Percentiles rank a stretch among this genome's conserved stretches.
These are phyloP conservation scores for Rhizoglyphus robini DNA, from an alignment of 1,140 invertebrate species.

Conservation along the genomic window DNA sequence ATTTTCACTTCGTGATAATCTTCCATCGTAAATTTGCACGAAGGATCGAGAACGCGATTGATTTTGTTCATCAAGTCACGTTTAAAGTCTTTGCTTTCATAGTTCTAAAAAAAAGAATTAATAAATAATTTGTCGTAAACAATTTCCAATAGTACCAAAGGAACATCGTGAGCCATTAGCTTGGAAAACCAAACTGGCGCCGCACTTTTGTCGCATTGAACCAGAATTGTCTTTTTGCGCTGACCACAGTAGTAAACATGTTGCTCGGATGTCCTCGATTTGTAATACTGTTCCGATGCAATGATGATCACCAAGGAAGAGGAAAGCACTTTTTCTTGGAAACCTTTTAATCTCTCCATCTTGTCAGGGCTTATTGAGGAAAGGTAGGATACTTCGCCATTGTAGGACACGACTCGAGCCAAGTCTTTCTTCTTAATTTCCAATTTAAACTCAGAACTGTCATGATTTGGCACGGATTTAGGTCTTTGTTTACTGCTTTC, in stretches of 20 bases:
- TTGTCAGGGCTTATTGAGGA: slow-evolving; percentile 25
- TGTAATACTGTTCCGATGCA: slow-evolving; percentile 33
- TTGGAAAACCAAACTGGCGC: slow-evolving; percentile 26
- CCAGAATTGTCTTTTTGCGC: slow-evolving; percentile 32
- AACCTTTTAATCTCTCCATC: slow-evolving; percentile 26
- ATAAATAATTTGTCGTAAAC: neutral
- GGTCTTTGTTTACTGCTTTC: slow-evolving; percentile 21
- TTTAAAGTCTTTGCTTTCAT: slow-evolving; percentile 25
- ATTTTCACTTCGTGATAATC: slow-evolving; percentile 30
- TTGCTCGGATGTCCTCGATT: slow-evolving; percentile 34
- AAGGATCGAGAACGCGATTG: slow-evolving; percentile 29
- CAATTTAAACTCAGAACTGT: slow-evolving; percentile 4
- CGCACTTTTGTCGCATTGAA: slow-evolving; percentile 30
- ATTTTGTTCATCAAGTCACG: slow-evolving; percentile 27
- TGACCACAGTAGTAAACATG: slow-evolving; percentile 39
- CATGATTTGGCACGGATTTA: slow-evolving; percentile 1
- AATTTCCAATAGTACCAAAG: slow-evolving; percentile 21
- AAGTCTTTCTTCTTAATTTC: slow-evolving; percentile 19
- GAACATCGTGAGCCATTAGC: slow-evolving; percentile 26
- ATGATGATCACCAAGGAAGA: slow-evolving; percentile 34
- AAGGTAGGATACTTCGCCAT: slow-evolving; percentile 22
- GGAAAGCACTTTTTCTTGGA: slow-evolving; percentile 36
- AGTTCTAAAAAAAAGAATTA: slow-evolving; percentile 20
- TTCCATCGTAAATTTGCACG: slow-evolving; percentile 27
- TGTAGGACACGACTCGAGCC: slow-evolving; percentile 22